Base-by-base conservation (phyloP, 2,888 invertebrate genomes). In the Heteromurus nitidus region DNA sequence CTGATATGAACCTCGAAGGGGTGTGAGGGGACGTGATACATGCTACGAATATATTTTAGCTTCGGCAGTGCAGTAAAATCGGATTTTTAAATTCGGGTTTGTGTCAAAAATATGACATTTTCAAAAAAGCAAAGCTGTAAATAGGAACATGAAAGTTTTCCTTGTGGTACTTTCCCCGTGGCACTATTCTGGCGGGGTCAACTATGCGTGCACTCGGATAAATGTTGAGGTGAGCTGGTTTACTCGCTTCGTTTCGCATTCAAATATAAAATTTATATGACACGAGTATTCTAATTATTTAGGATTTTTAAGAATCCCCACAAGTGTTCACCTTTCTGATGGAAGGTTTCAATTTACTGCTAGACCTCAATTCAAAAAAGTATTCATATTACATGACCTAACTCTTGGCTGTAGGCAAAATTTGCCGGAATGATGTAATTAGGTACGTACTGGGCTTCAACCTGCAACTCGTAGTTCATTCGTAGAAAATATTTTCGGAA, bases 321-420 rank as follows among this genome's bases (percentile, higher is more conserved):
- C 22, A 16, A 3, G 2, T 75, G 65, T 65, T 65, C 65, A 75
- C 74, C 65, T 55, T 65, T 58, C 11, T 36, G 18, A 24, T 50
- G 42, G 28, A 75, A 55, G 74, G 65, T 75, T 65, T 50, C 64
- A 44, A 30, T 60, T 31, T 62, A 53, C 30, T 24, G 3, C 26
- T 30, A 73, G 64, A 73, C 64, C 64, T 73, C 62, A 73, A 64
- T 50, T 31, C 64, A 47, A 47, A 5, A 11, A 11, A 20, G 7
- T 31, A 31, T 73, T 73, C 64, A 50, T 50, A 64, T 31, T 50
- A 62, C 73, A n/a, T 73, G 73, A 72, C 72, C 72, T 58, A 72
- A 70, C 60, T 55, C 36, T 9, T 60, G 30, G 72, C 72, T 72
- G 36, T 18, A 47, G 60, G 72, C 60, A 13, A 62, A 60, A 72